Conservation (phyloP, 2,888 invertebrate species). For the Drosophila niveifrons region DNA sequence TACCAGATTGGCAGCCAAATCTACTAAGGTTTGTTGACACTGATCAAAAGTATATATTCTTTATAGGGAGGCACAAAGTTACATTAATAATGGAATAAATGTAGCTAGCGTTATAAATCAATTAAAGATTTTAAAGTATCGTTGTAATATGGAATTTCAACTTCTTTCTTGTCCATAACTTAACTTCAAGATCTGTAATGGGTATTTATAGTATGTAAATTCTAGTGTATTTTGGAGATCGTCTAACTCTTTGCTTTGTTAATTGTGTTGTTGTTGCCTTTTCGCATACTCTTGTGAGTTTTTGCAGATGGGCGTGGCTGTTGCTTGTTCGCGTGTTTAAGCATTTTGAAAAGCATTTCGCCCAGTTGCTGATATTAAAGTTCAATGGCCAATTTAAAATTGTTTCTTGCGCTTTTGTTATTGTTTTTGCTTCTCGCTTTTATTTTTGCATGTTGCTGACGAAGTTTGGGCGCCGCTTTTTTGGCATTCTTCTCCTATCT, state of each 20-base stretch:
- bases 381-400: slow-evolving; percentile 72
- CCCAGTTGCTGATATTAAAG: slow-evolving; percentile 62
- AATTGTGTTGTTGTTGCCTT: neutral
- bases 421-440: slow-evolving; percentile 32
- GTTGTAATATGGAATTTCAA: too few relatives aligned
- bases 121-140: too few relatives aligned
- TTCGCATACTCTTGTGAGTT: slow-evolving; percentile 45
- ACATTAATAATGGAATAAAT: too few relatives aligned
- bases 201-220: neutral
- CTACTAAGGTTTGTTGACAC: too few relatives aligned
- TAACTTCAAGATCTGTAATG: neutral
- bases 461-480: slow-evolving; percentile 58
- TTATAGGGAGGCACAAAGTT: too few relatives aligned
- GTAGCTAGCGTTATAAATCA: too few relatives aligned
- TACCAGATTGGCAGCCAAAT: too few relatives aligned
- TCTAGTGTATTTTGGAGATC: neutral
- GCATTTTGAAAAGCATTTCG: slow-evolving; percentile 58
- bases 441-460: slow-evolving; percentile 32
- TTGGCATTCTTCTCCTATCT: neutral
- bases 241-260: neutral
- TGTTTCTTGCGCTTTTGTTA: slow-evolving; percentile 7
- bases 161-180: neutral
- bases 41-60: too few relatives aligned
- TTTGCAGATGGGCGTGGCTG: slow-evolving; percentile 50
- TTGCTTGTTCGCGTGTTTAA: slow-evolving; percentile 65